Evolutionary conservation across 2,797 vertebrate species (phyloP).

Genomic region (Fundulus diaphanus): DNA sequence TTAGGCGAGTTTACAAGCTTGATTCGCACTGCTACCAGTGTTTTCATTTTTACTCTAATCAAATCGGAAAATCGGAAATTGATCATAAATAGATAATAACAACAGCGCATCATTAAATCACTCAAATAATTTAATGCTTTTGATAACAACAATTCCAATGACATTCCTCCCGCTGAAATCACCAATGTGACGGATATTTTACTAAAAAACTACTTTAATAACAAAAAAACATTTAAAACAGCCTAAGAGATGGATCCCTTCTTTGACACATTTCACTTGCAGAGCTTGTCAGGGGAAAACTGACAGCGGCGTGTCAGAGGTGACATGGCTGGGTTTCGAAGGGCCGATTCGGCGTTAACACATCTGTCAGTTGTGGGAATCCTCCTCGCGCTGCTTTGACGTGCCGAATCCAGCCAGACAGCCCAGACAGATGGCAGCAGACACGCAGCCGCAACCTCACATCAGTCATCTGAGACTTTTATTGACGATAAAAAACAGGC

Average conservation of each 20-base stretch:
- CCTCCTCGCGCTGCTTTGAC: constrained; percentile 56
- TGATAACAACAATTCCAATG: constrained; percentile 46
- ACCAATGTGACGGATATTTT: constrained; percentile 25
- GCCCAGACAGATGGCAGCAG: constrained; percentile 69
- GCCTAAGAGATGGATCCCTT: constrained; percentile 37
- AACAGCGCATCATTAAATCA: constrained; percentile 48
- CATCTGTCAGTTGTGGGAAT: constrained; percentile 75
- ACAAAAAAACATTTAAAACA: constrained; percentile 42
- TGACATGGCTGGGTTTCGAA: constrained; percentile 64
- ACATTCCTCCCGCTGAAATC: constrained; percentile 23
- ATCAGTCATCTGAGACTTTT: constrained; percentile 60
- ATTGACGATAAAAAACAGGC: constrained; percentile 61
- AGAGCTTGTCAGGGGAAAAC: constrained; percentile 60
- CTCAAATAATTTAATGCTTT: constrained; percentile 35
- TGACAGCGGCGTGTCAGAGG: constrained; percentile 71
- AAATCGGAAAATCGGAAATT: constrained; percentile 24
- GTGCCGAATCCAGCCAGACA: constrained; percentile 69
- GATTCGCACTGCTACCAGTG: neutral
- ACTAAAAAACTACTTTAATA: constrained; percentile 27
- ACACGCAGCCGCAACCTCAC: constrained; percentile 67
- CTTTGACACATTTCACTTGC: constrained; percentile 60
- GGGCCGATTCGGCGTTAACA: constrained; percentile 63
- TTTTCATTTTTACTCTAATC: neutral
- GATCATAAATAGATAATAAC: constrained; percentile 5
- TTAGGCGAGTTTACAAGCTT: constrained; percentile 4